Conservation (phyloP, 2,888 invertebrate species). For the Furcula furcula region DNA sequence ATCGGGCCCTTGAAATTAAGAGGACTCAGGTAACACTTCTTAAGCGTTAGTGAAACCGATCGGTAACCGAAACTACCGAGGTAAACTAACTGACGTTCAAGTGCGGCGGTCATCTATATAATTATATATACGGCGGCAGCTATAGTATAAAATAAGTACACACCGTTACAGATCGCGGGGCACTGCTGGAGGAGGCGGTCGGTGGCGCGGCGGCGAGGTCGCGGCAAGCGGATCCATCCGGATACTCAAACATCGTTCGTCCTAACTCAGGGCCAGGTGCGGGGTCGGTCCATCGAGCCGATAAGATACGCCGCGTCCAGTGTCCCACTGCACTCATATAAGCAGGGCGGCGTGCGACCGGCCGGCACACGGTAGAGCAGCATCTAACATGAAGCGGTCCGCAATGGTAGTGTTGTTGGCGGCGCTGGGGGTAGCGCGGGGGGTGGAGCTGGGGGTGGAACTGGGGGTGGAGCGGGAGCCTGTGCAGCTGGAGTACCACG, state of each 20-base stretch:
- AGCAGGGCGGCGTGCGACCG: not conserved
- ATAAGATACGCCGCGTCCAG: not conserved
- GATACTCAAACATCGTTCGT: not conserved
- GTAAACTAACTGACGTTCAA: no score
- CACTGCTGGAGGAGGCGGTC: no score
- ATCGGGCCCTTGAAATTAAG: no score
- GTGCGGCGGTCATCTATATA: no score
- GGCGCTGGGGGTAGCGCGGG: constrained; percentile 2
- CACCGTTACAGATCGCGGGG: no score
- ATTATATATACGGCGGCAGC: no score
- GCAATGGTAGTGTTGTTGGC: not conserved
- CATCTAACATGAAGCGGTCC: constrained; percentile 15
- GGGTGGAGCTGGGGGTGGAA: constrained; percentile 1
- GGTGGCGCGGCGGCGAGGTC: not conserved
- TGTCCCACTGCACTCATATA: not conserved
- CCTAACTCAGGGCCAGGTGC: not conserved
- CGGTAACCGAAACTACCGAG: no score
- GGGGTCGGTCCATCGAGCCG: not conserved
- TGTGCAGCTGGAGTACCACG: constrained; percentile 25
- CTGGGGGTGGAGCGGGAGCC: constrained; percentile 7
- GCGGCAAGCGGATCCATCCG: not conserved
- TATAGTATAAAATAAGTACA: no score
- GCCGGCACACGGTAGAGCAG: not conserved
- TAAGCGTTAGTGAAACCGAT: no score
- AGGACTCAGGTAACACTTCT: no score